Percentiles rank a stretch among this genome's conserved stretches.
Conservation (phyloP, 2,797 vertebrate species). For the Mergus octosetaceus region DNA sequence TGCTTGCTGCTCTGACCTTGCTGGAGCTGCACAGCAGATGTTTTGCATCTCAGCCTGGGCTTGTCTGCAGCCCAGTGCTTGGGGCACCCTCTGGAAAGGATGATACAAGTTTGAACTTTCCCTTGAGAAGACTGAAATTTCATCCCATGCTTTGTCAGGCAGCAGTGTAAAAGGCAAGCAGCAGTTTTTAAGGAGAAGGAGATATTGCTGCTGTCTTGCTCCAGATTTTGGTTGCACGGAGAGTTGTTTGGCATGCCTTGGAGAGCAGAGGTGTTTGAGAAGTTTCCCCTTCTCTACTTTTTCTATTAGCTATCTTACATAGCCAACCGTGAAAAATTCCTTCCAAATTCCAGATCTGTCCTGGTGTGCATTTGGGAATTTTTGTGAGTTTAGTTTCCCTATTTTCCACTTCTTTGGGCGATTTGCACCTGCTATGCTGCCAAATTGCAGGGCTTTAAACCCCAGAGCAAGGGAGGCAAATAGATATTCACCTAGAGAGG, state of each 20-base stretch:
- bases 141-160: not conserved
- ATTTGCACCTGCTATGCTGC: not conserved
- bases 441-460: not conserved
- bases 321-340: not conserved
- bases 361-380: not conserved
- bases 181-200: not conserved
- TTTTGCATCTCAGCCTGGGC: not conserved
- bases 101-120: not conserved
- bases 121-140: not conserved
- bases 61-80: not conserved
- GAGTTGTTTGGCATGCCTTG: not conserved
- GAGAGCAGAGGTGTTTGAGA: not conserved
- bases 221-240: not conserved
- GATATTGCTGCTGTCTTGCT: not conserved
- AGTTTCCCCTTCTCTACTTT: not conserved
- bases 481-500: not conserved
- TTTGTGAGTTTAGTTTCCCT: not conserved
- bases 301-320: not conserved
- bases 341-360: not conserved
- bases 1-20: not conserved
- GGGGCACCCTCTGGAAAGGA: not conserved
- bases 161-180: not conserved
- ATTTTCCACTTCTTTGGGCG: not conserved
- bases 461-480: not conserved
- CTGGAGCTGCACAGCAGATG: not conserved